Percentiles rank a stretch among this genome's conserved stretches.
Conservation (phyloP, 2,888 invertebrate genomes). For the Leucoptera coffeella region DNA sequence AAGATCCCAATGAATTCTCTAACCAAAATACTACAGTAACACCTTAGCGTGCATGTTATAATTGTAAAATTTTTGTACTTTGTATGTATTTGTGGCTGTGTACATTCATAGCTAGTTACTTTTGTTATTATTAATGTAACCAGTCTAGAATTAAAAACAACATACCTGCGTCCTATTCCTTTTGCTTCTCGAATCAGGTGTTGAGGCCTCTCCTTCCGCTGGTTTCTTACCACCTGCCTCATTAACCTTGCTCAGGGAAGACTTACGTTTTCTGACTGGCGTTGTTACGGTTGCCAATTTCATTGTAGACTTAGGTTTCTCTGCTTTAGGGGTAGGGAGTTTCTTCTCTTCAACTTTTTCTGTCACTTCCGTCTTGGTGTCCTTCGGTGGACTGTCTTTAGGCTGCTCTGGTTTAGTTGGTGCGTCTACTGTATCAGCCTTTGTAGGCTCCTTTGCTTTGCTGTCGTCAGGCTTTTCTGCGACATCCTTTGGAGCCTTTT, state of each 20-base stretch:
- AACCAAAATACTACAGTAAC: too few relatives aligned
- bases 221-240: conserved; percentile 20
- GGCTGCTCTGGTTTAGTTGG: too few relatives aligned
- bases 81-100: too few relatives aligned
- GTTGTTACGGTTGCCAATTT: conserved; percentile 53
- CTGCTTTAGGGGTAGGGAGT: conserved; percentile 13
- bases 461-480: conserved; percentile 15
- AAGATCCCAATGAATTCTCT: too few relatives aligned
- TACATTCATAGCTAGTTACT: too few relatives aligned
- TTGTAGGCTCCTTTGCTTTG: conserved; percentile 16
- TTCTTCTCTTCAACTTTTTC: conserved; percentile 7
- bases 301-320: conserved; percentile 33
- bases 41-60: too few relatives aligned
- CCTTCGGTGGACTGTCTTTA: conserved; percentile 1
- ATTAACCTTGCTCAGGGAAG: too few relatives aligned
- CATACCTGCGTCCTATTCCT: conserved; percentile 41
- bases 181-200: conserved; percentile 35
- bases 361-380: background rate
- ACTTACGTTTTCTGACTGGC: conserved; percentile 46
- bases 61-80: too few relatives aligned
- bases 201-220: conserved; percentile 18
- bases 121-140: background rate
- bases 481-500: conserved; percentile 14
- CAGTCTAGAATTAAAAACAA: background rate
- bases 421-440: too few relatives aligned